These are phyloP conservation scores for Iselma pallidipennis DNA, from an alignment of 2,888 invertebrate genomes.

Conservation along the genomic window DNA sequence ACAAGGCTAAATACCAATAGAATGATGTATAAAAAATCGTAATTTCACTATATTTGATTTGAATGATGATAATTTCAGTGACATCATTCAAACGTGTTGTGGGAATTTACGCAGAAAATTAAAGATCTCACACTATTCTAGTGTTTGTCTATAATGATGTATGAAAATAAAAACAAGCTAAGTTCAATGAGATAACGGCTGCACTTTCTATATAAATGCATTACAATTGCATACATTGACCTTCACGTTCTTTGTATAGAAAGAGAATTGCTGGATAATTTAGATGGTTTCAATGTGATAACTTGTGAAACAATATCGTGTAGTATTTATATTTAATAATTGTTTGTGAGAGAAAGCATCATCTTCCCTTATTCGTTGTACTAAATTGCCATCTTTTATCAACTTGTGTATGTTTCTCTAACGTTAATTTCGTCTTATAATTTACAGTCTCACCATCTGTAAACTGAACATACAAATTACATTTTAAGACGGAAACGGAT, in stretches of 20 bases:
- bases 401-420: too few relatives aligned
- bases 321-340: slow-evolving; percentile 12
- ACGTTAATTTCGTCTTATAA: too few relatives aligned
- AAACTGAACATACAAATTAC: too few relatives aligned
- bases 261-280: slow-evolving; percentile 15
- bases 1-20: background rate
- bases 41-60: background rate
- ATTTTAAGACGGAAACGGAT: too few relatives aligned
- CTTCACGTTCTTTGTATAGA: slow-evolving; percentile 18
- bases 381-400: too few relatives aligned
- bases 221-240: slow-evolving; percentile 12
- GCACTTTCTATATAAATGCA: slow-evolving; percentile 20
- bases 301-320: slow-evolving; percentile 7
- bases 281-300: slow-evolving; percentile 7
- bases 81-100: background rate
- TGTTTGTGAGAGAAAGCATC: too few relatives aligned
- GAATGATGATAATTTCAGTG: background rate
- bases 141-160: background rate
- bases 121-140: too few relatives aligned
- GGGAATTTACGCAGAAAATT: background rate
- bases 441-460: too few relatives aligned
- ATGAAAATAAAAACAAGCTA: slow-evolving; percentile 17
- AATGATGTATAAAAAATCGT: background rate
- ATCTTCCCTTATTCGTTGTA: too few relatives aligned
- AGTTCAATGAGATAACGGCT: slow-evolving; percentile 13